Evolutionary conservation across 2,888 invertebrate genomes (phyloP), one percentile per base, ranked within the genome.

Genomic region (Meloe dianella): DNA sequence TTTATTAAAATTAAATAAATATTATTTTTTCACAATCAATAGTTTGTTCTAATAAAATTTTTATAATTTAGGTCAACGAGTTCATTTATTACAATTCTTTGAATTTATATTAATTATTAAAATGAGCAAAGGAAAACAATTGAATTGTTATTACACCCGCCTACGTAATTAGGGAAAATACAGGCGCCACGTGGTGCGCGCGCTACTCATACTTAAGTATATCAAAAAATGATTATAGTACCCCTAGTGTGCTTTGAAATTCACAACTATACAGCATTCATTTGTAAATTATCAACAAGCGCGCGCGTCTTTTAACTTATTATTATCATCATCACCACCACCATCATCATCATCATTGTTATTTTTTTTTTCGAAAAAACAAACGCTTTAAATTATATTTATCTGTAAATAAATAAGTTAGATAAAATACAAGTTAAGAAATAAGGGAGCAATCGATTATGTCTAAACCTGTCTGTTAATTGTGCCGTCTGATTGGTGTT

Each of bases 121-220:
- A n/a, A n/a, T n/a, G n/a, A n/a, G n/a, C n/a, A n/a, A n/a, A n/a
- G n/a, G n/a, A n/a, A n/a, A n/a, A n/a, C n/a, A n/a, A n/a, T n/a
- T n/a, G n/a, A n/a, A n/a, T n/a, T n/a, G n/a, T n/a, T n/a, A n/a
- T n/a, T n/a, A n/a, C n/a, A 12, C 22, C 24, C 54, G 54, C 24
- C 54, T 12, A 12, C 8, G 1, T 24, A 22, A 54, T 54, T 24
- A 14, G 63, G 54, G 65, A 51, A 20, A 22, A n/a, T n/a, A 59
- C 14, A 30, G 38, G 24, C 60, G 58, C 54, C 69, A 69, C 69
- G 69, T 69, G 69, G 69, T 69, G 69, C 69, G 69, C 66, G 66
- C 69, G 69, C 66, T 12, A 54, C 54, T 54, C 29, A 30, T 24
- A 35, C 58, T 61, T 41, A 64, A 65, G 14, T 61, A 12, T 51